Evolutionary conservation across 2,888 invertebrate genomes (phyloP), one percentile per base, ranked within the genome.

Genomic region (Melinaea menophilus): DNA sequence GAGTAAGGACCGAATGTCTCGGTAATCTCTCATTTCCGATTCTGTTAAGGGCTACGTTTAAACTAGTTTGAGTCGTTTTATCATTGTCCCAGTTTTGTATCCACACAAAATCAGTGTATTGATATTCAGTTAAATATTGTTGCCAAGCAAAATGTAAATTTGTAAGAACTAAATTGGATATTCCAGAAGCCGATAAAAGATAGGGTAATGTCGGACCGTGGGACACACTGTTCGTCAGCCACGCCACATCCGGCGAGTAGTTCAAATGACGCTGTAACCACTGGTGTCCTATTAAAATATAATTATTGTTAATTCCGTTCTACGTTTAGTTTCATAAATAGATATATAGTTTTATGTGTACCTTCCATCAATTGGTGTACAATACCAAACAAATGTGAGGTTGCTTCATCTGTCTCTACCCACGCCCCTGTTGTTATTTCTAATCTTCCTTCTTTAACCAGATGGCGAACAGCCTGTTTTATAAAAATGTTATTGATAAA

Each of bases 151-250:
- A 98, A 80, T 98, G 98, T 48, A 98, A 94, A 68, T 98, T 92
- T 78, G 98, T 97, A 74, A 98, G 94, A 22, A 99, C 94, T 66
- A 98, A 93, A 37, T 96, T 95, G 41, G 93, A 91, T 54, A 98
- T 93, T 4, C 96, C 96, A 0, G 95, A 93, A 13, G 94, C 92
- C 51, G 95, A 93, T 37, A 99, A 87, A 12, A 99, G 86, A 79
- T 98, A 98, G 0, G 98, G 95, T 77, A 98, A 94, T 0, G 98
- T 98, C 11, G 96, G 94, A 12, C 98, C 97, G 79, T 99, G 98
- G 0, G 98, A 97, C 75, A 99, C 98, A 0, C 97, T 98, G 84
- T 98, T 98, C 4, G 99, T 97, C 0, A 98, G 94, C 98, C 99
- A 99, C 41, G 94, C 96, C 2, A 91, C 86, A 74, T 93, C 93